Conservation (phyloP, 2,797 vertebrate species). For the Alouatta caraya region DNA sequence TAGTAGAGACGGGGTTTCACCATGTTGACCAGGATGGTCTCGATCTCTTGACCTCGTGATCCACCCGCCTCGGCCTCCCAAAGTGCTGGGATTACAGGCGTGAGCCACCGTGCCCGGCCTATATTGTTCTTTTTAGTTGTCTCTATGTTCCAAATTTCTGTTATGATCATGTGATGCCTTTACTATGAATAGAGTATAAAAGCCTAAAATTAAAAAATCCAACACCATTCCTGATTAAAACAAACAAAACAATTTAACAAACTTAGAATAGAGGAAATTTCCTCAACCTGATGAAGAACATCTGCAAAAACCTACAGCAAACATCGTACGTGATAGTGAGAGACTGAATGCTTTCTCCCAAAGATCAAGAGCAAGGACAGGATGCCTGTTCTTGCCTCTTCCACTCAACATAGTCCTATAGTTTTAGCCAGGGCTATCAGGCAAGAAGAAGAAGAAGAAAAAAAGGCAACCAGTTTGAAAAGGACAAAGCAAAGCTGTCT, state of each 20-base stretch:
- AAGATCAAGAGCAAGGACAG: not conserved
- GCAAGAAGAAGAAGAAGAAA: not conserved
- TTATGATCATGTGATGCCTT: not conserved
- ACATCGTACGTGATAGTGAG: not conserved
- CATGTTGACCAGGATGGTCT: too few relatives aligned
- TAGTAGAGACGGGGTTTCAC: not conserved
- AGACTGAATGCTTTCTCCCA: not conserved
- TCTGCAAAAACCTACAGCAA: not conserved
- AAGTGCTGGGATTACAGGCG: too few relatives aligned
- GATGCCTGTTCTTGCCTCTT: not conserved
- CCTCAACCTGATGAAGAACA: not conserved
- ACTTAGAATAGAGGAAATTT: not conserved
- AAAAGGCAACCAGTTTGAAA: not conserved
- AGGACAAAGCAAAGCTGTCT: not conserved
- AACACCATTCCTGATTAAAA: not conserved
- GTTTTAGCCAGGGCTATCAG: not conserved
- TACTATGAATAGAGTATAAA: not conserved
- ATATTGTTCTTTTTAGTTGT: not conserved
- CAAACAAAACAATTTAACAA: not conserved
- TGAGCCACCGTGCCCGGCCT: not conserved
- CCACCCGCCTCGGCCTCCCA: too few relatives aligned
- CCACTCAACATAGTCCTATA: not conserved
- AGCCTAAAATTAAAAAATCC: not conserved
- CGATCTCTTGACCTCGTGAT: too few relatives aligned
- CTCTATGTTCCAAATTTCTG: not conserved